These are phyloP conservation scores for Blastobasis adustella DNA, from an alignment of 2,888 invertebrate species.

Conservation along the genomic window DNA sequence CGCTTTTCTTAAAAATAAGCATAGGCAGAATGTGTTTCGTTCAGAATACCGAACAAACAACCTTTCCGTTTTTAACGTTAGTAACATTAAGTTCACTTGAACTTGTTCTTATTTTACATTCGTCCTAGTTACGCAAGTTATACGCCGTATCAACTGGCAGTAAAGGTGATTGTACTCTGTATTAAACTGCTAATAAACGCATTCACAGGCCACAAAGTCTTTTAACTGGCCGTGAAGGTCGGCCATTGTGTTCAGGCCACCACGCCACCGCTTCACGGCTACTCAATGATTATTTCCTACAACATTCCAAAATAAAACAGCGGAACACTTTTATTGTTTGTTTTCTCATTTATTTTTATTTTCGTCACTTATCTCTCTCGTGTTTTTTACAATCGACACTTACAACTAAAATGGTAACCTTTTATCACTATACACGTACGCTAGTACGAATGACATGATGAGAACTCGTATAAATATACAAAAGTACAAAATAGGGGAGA, in stretches of 20 bases:
- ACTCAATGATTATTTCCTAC: conserved; percentile 30
- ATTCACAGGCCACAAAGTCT: conserved; percentile 4
- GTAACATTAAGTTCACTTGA: too few relatives aligned
- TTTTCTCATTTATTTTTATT: conserved; percentile 37
- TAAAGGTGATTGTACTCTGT: too few relatives aligned
- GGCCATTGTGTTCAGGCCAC: conserved; percentile 37
- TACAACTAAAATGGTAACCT: conserved; percentile 68
- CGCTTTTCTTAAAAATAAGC: too few relatives aligned
- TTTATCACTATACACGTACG: conserved; percentile 68
- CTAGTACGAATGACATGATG: conserved; percentile 48
- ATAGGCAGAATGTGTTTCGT: too few relatives aligned
- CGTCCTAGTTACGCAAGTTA: not conserved
- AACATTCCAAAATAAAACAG: conserved; percentile 31
- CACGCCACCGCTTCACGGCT: conserved; percentile 18
- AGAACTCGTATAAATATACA: conserved; percentile 54
- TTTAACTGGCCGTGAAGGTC: conserved; percentile 40
- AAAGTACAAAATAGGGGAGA: conserved; percentile 53
- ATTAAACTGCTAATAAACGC: conserved; percentile 26
- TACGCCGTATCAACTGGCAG: too few relatives aligned
- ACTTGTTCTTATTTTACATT: not conserved
- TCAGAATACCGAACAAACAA: too few relatives aligned
- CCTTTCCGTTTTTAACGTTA: too few relatives aligned
- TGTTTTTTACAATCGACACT: conserved; percentile 51
- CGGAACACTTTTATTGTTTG: conserved; percentile 21
- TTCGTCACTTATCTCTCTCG: conserved; percentile 29